A percentile compares a stretch with the other conserved stretches of the same genome.
phyloP scores from a whole-genome alignment of 2,797 vertebrate species.

The Epinephelus awoara region DNA sequence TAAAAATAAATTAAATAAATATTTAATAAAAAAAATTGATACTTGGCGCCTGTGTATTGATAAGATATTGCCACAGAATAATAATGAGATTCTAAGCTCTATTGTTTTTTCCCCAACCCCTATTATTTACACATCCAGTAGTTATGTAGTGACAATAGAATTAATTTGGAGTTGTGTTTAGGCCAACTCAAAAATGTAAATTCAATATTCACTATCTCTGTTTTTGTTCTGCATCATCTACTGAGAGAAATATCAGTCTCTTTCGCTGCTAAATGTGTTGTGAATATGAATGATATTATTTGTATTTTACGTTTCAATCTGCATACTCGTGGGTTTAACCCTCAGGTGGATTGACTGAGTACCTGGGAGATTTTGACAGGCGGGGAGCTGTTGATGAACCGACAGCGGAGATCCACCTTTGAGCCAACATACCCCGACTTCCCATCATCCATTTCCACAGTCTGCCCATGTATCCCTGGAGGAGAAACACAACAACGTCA shows the following conservation, averaged over 20 bases:
- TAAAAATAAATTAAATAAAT: too few relatives aligned
- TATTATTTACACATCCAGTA: too few relatives aligned
- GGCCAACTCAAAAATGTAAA: too few relatives aligned
- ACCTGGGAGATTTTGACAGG: constrained; percentile 97
- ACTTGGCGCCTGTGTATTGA: too few relatives aligned
- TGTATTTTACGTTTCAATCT: background rate
- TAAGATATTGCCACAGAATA: too few relatives aligned
- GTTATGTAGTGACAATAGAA: too few relatives aligned
- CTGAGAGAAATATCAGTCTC: background rate
- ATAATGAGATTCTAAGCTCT: too few relatives aligned
- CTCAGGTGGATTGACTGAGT: constrained; percentile 73
- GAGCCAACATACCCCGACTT: constrained; percentile 92
- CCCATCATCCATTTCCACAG: constrained; percentile 92
- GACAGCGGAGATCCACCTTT: constrained; percentile 93
- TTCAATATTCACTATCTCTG: background rate
- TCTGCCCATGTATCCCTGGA: constrained; percentile 88
- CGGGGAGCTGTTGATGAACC: constrained; percentile 91
- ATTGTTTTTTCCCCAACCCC: too few relatives aligned
- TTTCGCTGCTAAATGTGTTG: background rate
- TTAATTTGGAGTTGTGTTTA: too few relatives aligned
- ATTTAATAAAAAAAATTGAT: too few relatives aligned
- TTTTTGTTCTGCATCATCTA: background rate
- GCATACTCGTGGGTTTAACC: constrained; percentile 23
- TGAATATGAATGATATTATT: background rate
- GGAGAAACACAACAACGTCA: constrained; percentile 36